A percentile compares a stretch with the other conserved stretches of the same genome.
Evolutionary conservation across 1,140 invertebrate species (phyloP).

Genomic region (Rhagoletis pomonella): DNA sequence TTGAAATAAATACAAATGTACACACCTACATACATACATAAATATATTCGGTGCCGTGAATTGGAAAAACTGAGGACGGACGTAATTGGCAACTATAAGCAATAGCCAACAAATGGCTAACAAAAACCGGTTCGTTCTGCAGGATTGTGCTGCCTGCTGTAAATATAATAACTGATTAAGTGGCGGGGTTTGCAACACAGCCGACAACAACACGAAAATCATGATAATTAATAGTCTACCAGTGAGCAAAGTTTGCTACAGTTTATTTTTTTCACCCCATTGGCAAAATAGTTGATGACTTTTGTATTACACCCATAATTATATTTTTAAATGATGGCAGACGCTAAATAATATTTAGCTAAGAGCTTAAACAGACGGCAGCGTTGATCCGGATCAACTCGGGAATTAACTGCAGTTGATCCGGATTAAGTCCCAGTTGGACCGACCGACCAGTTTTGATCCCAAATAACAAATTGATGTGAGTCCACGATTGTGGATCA

Average conservation of each 20-base stretch:
- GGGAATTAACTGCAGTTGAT: too few species aligned
- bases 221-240: not conserved
- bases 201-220: not conserved
- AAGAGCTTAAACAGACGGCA: too few species aligned
- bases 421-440: too few species aligned
- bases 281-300: not conserved
- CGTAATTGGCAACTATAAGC: not conserved
- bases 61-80: not conserved
- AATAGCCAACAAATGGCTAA: not conserved
- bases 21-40: too few species aligned
- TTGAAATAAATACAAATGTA: too few species aligned
- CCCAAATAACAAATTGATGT: not conserved
- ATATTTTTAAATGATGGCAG: not conserved
- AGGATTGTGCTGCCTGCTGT: not conserved
- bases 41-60: not conserved
- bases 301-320: not conserved
- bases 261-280: not conserved
- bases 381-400: too few species aligned
- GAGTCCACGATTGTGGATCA: not conserved
- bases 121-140: not conserved
- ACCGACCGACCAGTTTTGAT: too few species aligned
- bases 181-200: not conserved
- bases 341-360: not conserved
- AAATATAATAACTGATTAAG: not conserved
- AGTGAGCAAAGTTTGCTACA: not conserved